Evolutionary conservation across 2,888 invertebrate genomes (phyloP).

Genomic region (Ceriagrion tenellum): DNA sequence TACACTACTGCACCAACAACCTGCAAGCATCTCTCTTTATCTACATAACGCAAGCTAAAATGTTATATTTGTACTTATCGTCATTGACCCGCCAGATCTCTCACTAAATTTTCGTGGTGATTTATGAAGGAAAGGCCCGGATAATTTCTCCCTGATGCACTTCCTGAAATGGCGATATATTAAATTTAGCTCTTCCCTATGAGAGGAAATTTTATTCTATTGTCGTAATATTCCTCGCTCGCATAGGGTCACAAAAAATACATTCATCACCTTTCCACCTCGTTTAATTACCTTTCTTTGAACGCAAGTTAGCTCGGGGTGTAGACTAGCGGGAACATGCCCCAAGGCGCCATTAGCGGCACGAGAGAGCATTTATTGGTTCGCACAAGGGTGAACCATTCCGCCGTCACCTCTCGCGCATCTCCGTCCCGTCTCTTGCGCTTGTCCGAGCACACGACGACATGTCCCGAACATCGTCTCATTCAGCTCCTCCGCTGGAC

Average conservation of each 20-base stretch:
- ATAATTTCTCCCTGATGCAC: too few relatives aligned
- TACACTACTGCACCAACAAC: too few relatives aligned
- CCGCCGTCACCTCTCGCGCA: background rate
- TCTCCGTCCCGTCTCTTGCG: background rate
- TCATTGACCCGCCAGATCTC: too few relatives aligned
- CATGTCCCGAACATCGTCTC: background rate
- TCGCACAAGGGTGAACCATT: background rate
- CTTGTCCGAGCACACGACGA: background rate
- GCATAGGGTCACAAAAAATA: background rate
- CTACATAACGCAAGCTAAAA: too few relatives aligned
- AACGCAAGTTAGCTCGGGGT: background rate
- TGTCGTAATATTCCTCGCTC: background rate
- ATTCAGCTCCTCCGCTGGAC: background rate
- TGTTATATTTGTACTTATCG: too few relatives aligned
- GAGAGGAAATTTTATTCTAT: too few relatives aligned
- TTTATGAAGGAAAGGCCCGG: too few relatives aligned
- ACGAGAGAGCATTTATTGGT: constrained; percentile 11
- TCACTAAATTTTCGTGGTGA: too few relatives aligned
- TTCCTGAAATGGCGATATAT: too few relatives aligned
- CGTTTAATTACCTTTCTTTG: background rate
- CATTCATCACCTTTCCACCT: background rate
- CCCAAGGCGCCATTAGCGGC: background rate
- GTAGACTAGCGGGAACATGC: background rate
- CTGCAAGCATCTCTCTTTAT: too few relatives aligned
- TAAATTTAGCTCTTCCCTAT: too few relatives aligned